These are phyloP conservation scores for Acanthococcus lagerstroemiae DNA, from an alignment of 2,888 invertebrate genomes.

Conservation along the genomic window DNA sequence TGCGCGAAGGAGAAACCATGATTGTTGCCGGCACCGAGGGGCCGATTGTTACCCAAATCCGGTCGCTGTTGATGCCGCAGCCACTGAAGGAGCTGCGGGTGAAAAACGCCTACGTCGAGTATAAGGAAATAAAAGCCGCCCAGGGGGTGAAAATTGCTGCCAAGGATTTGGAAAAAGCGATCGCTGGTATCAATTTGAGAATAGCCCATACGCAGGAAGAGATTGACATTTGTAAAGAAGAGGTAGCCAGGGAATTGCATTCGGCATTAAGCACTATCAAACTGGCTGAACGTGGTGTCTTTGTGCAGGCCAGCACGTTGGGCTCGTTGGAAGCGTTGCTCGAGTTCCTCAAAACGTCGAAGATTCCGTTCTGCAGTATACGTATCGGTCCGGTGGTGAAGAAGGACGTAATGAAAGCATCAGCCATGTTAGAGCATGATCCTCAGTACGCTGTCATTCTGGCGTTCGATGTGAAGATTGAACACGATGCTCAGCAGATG, in stretches of 20 bases:
- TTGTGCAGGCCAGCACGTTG: conserved; percentile 99
- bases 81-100: conserved; percentile 79
- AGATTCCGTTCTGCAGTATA: conserved; percentile 94
- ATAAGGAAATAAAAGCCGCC: conserved; percentile 89
- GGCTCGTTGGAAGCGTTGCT: conserved; percentile 94
- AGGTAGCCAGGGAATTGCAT: conserved; percentile 76
- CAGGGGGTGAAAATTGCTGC: conserved; percentile 98
- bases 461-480: conserved; percentile 99
- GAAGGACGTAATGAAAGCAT: conserved; percentile 98
- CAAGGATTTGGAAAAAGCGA: conserved; percentile 94
- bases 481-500: conserved; percentile 94
- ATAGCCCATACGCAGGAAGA: conserved; percentile 91
- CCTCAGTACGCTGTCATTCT: conserved; percentile 92
- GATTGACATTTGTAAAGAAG: conserved; percentile 74
- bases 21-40: conserved; percentile 96
- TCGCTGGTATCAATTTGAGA: conserved; percentile 86
- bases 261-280: conserved; percentile 87
- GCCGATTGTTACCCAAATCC: conserved; percentile 92
- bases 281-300: conserved; percentile 83
- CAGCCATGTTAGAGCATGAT: conserved; percentile 99
- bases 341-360: conserved; percentile 81
- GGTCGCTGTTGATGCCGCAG: conserved; percentile 94
- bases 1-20: conserved; percentile 87
- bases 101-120: conserved; percentile 82
- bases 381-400: conserved; percentile 99